Conservation (phyloP, 2,797 vertebrate species). For the Cossypha niveicapilla region DNA sequence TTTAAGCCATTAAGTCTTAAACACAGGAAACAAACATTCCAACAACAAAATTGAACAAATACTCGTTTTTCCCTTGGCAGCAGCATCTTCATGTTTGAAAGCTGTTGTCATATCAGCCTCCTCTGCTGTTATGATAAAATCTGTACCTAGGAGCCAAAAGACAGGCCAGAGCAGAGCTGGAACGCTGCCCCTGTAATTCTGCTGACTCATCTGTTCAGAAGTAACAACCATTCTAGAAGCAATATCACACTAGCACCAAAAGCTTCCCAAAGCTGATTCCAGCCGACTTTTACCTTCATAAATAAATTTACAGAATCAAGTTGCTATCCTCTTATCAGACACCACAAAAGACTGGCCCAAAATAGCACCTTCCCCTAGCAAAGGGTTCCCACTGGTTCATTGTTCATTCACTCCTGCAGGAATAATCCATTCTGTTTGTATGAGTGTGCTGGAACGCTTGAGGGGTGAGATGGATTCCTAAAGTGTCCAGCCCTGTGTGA, state of each 20-base stretch:
- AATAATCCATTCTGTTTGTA: neutral
- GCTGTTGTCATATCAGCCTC: neutral
- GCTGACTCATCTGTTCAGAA: neutral
- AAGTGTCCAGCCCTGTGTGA: neutral
- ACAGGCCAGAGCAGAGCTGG: neutral
- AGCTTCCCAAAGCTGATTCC: neutral
- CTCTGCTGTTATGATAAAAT: neutral
- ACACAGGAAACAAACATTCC: neutral
- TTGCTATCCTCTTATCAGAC: neutral
- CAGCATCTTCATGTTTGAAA: neutral
- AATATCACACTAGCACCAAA: neutral
- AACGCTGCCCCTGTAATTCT: neutral
- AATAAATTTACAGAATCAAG: neutral
- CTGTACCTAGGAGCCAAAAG: neutral
- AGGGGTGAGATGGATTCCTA: neutral
- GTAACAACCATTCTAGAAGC: neutral
- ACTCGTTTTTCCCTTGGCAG: neutral
- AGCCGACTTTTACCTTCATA: neutral
- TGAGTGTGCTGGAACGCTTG: neutral
- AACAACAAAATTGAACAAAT: no score
- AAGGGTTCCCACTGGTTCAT: neutral
- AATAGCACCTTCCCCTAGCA: neutral
- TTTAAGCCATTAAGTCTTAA: conserved; percentile 15
- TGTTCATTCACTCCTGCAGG: neutral
- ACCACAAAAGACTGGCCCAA: neutral